Evolutionary conservation across 1,140 invertebrate genomes (phyloP).

Genomic region (Trigoniulus corallinus): DNA sequence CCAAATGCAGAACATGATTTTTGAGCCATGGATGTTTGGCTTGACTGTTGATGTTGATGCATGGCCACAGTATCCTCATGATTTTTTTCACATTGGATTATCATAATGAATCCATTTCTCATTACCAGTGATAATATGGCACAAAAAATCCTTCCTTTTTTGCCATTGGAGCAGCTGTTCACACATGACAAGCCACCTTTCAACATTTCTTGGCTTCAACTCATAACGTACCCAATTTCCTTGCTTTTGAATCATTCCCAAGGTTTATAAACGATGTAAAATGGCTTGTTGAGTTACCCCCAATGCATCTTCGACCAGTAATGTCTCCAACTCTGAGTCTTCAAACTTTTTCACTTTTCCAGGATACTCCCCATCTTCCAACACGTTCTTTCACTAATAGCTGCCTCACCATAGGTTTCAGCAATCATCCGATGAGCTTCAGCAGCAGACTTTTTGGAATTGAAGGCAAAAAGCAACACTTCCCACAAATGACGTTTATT

Average conservation of each 20-base stretch:
- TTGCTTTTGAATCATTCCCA: constrained; percentile 1
- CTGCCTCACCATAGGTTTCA: no score
- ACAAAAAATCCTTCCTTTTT: background rate
- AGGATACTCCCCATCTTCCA: no score
- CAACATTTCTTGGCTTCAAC: background rate
- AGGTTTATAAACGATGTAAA: background rate
- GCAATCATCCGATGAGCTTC: no score
- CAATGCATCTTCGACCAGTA: constrained; percentile 1
- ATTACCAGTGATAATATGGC: constrained; percentile 8
- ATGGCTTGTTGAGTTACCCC: background rate
- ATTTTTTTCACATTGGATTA: constrained; percentile 5
- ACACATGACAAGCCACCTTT: background rate
- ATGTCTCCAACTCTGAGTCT: constrained; percentile 5
- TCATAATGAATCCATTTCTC: constrained; percentile 9
- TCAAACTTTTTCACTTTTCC: constrained; percentile 9
- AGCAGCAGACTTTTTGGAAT: no score
- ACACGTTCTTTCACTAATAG: no score
- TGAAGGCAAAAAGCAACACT: no score
- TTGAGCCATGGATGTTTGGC: constrained; percentile 6
- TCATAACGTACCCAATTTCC: background rate
- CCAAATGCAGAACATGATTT: constrained; percentile 11
- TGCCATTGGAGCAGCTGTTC: background rate
- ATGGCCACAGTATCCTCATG: background rate
- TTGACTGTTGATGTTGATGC: constrained; percentile 5
- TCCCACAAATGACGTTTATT: no score